Conservation (phyloP, 2,797 vertebrate species). For the Sebastes hubbsi region DNA sequence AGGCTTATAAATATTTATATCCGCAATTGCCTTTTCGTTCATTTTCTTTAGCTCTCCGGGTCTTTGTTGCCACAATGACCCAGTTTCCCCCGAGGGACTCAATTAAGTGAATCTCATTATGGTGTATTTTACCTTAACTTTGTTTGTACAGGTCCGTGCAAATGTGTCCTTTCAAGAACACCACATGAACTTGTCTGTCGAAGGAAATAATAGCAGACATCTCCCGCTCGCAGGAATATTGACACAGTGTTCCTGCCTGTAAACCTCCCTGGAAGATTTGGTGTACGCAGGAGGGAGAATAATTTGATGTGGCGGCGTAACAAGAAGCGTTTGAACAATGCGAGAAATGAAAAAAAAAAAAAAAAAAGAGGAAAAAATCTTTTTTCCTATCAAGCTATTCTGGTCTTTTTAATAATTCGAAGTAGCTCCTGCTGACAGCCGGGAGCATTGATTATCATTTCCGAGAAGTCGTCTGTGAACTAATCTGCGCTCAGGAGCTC, state of each 20-base stretch:
- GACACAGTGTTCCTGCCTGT: not conserved
- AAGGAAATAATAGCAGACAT: conserved; percentile 23
- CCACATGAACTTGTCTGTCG: not conserved
- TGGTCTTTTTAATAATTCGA: conserved; percentile 20
- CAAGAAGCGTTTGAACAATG: conserved; percentile 30
- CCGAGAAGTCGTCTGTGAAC: conserved; percentile 46
- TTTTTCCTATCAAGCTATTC: conserved; percentile 16
- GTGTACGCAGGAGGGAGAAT: not conserved
- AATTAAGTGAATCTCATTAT: conserved; percentile 22
- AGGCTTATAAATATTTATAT: conserved; percentile 41
- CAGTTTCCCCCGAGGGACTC: conserved; percentile 1
- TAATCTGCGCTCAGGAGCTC: conserved; percentile 44
- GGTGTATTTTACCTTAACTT: not conserved
- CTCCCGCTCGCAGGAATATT: not conserved
- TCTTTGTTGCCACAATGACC: conserved; percentile 6
- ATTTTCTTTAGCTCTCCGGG: conserved; percentile 1
- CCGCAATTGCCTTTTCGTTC: conserved; percentile 25
- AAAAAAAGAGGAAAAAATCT: not conserved
- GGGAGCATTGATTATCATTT: conserved; percentile 63
- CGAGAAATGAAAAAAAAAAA: not conserved
- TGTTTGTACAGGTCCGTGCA: conserved; percentile 9
- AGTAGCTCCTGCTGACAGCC: conserved; percentile 51
- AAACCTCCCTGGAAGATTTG: conserved; percentile 11
- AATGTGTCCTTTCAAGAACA: conserved; percentile 9
- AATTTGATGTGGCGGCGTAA: conserved; percentile 17